A percentile compares a stretch with the other conserved stretches of the same genome.
Conservation (phyloP, 2,888 invertebrate species). For the Macrosoma leucophasiata region DNA sequence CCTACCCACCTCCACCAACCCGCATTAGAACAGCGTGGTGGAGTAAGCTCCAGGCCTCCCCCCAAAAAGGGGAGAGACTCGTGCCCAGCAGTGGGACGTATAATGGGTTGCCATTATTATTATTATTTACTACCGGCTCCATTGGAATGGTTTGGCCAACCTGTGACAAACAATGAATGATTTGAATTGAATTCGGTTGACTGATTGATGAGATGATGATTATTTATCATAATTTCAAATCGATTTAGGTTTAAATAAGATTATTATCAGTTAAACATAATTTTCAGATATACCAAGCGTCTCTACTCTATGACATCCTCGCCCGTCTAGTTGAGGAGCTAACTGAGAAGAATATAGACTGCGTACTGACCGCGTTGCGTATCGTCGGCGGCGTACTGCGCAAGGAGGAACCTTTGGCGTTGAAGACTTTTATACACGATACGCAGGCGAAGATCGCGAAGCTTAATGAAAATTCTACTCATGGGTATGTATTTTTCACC, state of each 20-base stretch:
- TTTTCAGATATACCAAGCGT: conserved; percentile 83
- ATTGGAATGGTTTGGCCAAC: too few species aligned
- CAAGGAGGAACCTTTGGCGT: conserved; percentile 87
- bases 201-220: too few species aligned
- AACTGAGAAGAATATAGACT: conserved; percentile 88
- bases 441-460: conserved; percentile 77
- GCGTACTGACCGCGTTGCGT: conserved; percentile 85
- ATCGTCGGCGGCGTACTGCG: conserved; percentile 89
- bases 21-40: too few species aligned
- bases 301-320: conserved; percentile 87
- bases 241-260: not conserved
- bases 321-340: conserved; percentile 76
- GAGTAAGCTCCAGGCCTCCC: too few species aligned
- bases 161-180: too few species aligned
- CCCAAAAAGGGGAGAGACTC: too few species aligned
- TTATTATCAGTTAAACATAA: conserved; percentile 4
- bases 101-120: too few species aligned
- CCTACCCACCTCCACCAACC: too few species aligned
- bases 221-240: too few species aligned
- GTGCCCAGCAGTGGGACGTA: too few species aligned
- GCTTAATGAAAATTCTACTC: conserved; percentile 36
- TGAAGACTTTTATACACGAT: conserved; percentile 84
- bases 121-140: too few species aligned
- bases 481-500: conserved; percentile 48
- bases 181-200: too few species aligned